Conservation (phyloP, 2,113 vertebrate genomes). For the Mustelus asterias region DNA sequence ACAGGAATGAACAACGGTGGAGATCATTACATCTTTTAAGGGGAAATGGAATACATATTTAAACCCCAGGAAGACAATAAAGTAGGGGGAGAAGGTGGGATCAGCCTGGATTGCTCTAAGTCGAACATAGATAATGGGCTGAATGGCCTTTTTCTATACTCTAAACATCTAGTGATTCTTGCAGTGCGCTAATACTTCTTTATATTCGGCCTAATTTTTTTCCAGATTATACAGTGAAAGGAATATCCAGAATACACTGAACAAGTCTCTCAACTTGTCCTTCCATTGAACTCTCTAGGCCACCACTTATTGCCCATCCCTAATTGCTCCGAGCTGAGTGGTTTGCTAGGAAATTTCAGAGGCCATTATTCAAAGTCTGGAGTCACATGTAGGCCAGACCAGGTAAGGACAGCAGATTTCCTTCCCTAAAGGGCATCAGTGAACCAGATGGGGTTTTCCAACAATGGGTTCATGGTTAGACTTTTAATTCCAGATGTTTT, state of each 20-base stretch:
- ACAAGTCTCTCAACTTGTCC: neutral
- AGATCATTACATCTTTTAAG: neutral
- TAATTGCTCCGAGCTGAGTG: too few species aligned
- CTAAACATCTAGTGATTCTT: neutral
- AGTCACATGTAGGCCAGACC: too few species aligned
- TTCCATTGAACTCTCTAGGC: neutral
- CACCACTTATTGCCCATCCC: too few species aligned
- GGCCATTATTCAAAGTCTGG: too few species aligned
- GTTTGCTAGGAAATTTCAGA: too few species aligned
- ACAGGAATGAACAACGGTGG: neutral
- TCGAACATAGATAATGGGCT: neutral
- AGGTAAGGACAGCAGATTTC: too few species aligned
- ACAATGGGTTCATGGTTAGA: too few species aligned
- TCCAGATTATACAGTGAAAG: neutral
- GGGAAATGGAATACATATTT: neutral
- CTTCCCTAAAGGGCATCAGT: too few species aligned
- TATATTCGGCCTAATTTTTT: neutral
- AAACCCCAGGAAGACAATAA: neutral
- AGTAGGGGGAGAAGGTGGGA: neutral
- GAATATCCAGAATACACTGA: neutral
- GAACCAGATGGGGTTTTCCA: too few species aligned
- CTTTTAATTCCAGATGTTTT: too few species aligned
- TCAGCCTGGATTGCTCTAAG: neutral
- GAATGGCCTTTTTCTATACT: neutral
- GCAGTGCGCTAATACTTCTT: neutral